Conservation (phyloP, 2,797 vertebrate genomes). For the Macropus fuliginosus region DNA sequence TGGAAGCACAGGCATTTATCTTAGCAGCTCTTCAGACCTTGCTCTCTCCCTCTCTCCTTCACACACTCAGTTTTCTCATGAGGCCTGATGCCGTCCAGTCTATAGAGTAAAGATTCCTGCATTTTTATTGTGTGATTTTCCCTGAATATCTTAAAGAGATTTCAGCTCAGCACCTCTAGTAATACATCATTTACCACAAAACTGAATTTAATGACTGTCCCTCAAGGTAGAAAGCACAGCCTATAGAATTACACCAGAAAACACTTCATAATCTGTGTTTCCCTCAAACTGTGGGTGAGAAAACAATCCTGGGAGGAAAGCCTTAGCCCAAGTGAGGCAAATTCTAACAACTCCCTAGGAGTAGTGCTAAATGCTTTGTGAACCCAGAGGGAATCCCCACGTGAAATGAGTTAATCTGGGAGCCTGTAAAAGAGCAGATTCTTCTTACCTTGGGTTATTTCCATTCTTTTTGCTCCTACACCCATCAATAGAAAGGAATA, state of each 20-base stretch:
- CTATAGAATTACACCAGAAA: constrained; percentile 13
- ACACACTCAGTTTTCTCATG: not conserved
- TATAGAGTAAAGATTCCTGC: not conserved
- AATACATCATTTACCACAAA: constrained; percentile 1
- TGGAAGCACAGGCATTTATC: constrained; percentile 5
- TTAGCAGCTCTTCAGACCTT: not conserved
- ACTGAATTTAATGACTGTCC: not conserved
- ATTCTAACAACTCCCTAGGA: not conserved
- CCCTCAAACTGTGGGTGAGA: not conserved
- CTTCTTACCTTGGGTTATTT: constrained; percentile 1
- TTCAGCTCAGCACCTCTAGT: not conserved
- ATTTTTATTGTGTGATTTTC: not conserved
- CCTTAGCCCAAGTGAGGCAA: accelerated
- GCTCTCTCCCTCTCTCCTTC: not conserved
- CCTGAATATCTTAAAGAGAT: constrained; percentile 4
- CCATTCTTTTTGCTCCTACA: not conserved
- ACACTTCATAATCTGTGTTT: not conserved
- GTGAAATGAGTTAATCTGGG: not conserved
- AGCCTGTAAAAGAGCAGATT: not conserved
- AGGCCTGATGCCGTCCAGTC: not conserved
- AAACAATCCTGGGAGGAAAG: not conserved
- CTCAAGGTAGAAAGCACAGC: constrained; percentile 3
- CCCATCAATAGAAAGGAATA: not conserved
- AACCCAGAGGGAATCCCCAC: not conserved
- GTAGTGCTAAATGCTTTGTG: not conserved